Base-by-base conservation (phyloP, 2,888 invertebrate species). In the Heliconius ismenius region DNA sequence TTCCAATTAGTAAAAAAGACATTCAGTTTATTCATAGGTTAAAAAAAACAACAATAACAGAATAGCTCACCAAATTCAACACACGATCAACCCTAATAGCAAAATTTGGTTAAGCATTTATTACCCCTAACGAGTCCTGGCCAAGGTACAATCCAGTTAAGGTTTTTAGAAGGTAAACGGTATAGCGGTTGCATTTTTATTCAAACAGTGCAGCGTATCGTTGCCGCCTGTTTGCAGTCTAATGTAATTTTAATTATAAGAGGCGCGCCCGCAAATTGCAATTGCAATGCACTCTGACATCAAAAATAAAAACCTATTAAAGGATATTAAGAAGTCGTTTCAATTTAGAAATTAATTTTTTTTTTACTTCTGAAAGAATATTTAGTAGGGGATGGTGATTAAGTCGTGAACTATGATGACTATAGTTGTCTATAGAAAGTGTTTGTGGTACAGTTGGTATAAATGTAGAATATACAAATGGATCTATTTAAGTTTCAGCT, bases 171-270 rank as follows among this genome's bases (percentile, higher is more conserved):
- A 67, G 68, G 65, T 69, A 77, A 77, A 69, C 73, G 73, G 60
- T 54, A 74, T 67, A 63, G 83, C 83, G 73, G 80, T 68, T 87
- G 86, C 82, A 84, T 90, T 91, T 93, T 91, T 91, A 88, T 86
- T 84, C 88, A 88, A 88, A 89, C 88, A 87, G 84, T 86, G 88
- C 90, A 92, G 92, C 91, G 87, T 84, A 82, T 86, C 90, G 90
- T 91, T 91, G 90, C 81, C 83, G 85, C 84, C 87, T 89, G 87
- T 90, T 88, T 88, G 90, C 87, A 84, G 86, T 87, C 90, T 93
- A 93, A 93, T 93, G 93, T 92, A 93, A 94, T 93, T 93, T 93
- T 94, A 94, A 93, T 93, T 93, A 91, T 93, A 90, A 91, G 86
- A 92, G 93, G 93, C 86, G 93, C 88, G 92, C 86, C 87, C 84